Evolutionary conservation across 2,113 vertebrate species (phyloP), one percentile per base, ranked within the genome.

Genomic region (Entelurus aequoreus): DNA sequence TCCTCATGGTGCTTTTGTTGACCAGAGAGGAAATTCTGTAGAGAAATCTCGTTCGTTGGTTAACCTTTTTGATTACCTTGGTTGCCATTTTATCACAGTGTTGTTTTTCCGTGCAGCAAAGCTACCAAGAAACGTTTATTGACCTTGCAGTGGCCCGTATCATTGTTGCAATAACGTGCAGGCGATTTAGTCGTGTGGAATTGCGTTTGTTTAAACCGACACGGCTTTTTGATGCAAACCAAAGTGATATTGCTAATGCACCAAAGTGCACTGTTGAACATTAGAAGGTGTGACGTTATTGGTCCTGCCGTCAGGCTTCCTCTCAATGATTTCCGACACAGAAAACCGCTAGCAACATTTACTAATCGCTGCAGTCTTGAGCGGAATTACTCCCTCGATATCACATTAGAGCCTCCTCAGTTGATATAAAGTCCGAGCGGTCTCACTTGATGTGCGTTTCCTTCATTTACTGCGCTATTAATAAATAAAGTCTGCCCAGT

Each of bases 201-300:
- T 19, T 19, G 1, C 2, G 19, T 19, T 19, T 19, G 19, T 52
- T 14, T 6, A 9, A 60, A 51, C 42, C 48, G 21, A 50, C 28
- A 50, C 28, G 63, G 40, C 47, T 28, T 28, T 7, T 60, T 46
- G 37, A 47, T 74, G 54, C 53, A 48, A 59, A 75, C 21, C 46
- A 54, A 51, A 76, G 65, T 50, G 51, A 46, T 60, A 57, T 48
- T 48, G 57, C 38, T 65, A 55, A 71, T 68, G 40, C 63, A 65
- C 36, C 48, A 63, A 10, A 52, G 11, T 11, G 13, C 51, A 35
- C 28, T 28, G 28, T 4, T 28, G 28, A 28, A 28, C 28, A 28
- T 28, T 28, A 2, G 28, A 28, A 28, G 2, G 28, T 28, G 28
- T 28, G 28, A 28, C 21, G 19, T 4, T 58, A 61, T 69, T 42